phyloP scores from a whole-genome alignment of 2,797 vertebrate species.

The Meriones psammophilus region DNA sequence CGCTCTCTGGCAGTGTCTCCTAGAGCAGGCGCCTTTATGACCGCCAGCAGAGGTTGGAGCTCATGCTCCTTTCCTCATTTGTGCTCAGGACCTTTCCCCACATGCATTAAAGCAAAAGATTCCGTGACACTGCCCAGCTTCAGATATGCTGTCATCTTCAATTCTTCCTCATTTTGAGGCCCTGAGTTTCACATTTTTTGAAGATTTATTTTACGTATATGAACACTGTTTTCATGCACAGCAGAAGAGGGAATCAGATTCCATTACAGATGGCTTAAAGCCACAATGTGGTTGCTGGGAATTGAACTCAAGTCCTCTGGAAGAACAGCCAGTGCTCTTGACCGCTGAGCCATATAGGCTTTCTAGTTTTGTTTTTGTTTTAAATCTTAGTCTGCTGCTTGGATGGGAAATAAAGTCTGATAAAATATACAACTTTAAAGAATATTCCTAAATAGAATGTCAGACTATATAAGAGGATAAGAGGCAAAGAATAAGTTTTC shows the following conservation, averaged over 20 bases:
- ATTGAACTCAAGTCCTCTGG: too few species aligned
- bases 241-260: too few species aligned
- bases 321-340: too few species aligned
- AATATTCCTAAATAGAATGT: not conserved
- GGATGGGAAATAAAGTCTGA: constrained; percentile 20
- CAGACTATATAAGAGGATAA: not conserved
- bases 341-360: not conserved
- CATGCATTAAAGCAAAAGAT: not conserved
- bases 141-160: not conserved
- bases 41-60: not conserved
- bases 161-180: not conserved
- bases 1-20: not conserved
- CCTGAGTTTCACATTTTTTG: not conserved
- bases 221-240: too few species aligned
- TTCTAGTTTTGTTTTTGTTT: not conserved
- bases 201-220: too few species aligned
- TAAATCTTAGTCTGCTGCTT: not conserved
- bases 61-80: not conserved
- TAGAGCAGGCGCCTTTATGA: not conserved
- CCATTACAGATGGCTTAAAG: too few species aligned
- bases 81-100: not conserved
- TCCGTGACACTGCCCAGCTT: not conserved
- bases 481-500: not conserved
- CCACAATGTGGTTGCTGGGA: too few species aligned
- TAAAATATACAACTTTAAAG: not conserved